Percentiles rank a stretch among this genome's conserved stretches.
phyloP scores from a whole-genome alignment of 2,113 vertebrate species.

The Peromyscus californicus region DNA sequence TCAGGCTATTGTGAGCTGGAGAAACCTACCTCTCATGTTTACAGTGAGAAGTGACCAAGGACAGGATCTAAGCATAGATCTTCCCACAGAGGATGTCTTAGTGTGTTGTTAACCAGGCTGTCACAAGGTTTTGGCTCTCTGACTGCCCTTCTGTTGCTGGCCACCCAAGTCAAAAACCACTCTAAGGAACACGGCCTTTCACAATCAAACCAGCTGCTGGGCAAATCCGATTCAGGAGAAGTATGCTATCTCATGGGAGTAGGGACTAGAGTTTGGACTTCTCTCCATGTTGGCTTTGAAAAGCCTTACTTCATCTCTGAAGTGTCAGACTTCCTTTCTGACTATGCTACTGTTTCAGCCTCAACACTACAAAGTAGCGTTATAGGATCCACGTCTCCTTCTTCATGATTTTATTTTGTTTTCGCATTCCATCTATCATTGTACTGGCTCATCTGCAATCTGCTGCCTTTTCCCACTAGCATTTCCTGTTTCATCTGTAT shows the following conservation, averaged over 20 bases:
- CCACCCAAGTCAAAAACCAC: fast-evolving
- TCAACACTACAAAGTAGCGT: background rate
- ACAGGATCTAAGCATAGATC: fast-evolving
- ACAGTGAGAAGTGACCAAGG: fast-evolving
- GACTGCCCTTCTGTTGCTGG: background rate
- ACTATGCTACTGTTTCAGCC: background rate
- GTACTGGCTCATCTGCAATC: background rate
- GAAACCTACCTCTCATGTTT: background rate
- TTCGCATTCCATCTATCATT: conserved; percentile 27
- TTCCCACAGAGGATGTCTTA: background rate
- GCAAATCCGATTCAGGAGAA: background rate
- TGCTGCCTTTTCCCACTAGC: background rate
- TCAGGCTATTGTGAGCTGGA: background rate
- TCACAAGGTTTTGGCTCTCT: too few species aligned
- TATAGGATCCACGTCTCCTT: background rate
- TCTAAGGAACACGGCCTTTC: background rate
- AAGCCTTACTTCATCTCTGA: background rate
- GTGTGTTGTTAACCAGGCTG: background rate
- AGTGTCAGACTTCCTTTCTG: background rate
- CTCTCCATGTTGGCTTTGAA: background rate
- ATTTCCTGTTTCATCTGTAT: conserved; percentile 45
- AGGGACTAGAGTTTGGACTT: background rate
- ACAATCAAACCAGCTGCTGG: background rate
- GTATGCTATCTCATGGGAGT: background rate
- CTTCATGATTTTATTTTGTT: conserved; percentile 37